Conservation (phyloP, 2,888 invertebrate species). For the Lordiphosa fenestrarum region DNA sequence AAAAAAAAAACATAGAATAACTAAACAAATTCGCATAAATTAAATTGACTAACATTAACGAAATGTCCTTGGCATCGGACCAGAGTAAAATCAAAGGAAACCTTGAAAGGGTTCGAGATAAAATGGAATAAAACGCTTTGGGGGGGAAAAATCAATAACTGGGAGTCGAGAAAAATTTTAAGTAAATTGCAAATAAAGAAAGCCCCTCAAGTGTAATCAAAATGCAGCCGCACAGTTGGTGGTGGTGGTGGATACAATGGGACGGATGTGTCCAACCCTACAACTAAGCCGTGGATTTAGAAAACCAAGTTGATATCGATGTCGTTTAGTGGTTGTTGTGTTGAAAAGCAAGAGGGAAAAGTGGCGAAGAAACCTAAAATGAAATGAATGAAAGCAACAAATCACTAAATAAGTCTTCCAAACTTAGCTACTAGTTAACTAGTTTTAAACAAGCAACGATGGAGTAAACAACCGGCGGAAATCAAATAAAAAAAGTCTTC, state of each 20-base stretch:
- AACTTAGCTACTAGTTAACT: slow-evolving; percentile 54
- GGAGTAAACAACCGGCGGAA: slow-evolving; percentile 21
- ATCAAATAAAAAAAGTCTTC: slow-evolving; percentile 36
- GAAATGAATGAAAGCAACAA: slow-evolving; percentile 73
- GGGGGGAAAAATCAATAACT: slow-evolving; percentile 59
- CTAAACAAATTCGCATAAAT: slow-evolving; percentile 13
- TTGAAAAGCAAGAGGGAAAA: slow-evolving; percentile 24
- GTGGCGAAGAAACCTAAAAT: slow-evolving; percentile 33
- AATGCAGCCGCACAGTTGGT: slow-evolving; percentile 22
- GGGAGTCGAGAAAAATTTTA: slow-evolving; percentile 11
- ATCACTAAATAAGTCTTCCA: slow-evolving; percentile 82
- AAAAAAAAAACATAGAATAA: neutral
- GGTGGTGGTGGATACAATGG: slow-evolving; percentile 8
- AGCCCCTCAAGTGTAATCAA: slow-evolving; percentile 52
- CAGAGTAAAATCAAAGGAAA: neutral
- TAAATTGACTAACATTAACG: slow-evolving; percentile 10
- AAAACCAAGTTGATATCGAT: neutral
- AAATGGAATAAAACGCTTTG: slow-evolving; percentile 4
- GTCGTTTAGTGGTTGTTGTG: slow-evolving; percentile 10
- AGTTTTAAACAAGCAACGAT: slow-evolving; percentile 41
- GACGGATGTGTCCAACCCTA: neutral
- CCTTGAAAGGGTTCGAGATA: slow-evolving; percentile 2
- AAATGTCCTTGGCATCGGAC: slow-evolving; percentile 23
- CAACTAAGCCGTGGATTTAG: slow-evolving; percentile 9
- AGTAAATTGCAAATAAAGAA: slow-evolving; percentile 8